A percentile compares a stretch with the other conserved stretches of the same genome.
phyloP scores from a whole-genome alignment of 2,888 invertebrate genomes.

The Eristalis tenax region DNA sequence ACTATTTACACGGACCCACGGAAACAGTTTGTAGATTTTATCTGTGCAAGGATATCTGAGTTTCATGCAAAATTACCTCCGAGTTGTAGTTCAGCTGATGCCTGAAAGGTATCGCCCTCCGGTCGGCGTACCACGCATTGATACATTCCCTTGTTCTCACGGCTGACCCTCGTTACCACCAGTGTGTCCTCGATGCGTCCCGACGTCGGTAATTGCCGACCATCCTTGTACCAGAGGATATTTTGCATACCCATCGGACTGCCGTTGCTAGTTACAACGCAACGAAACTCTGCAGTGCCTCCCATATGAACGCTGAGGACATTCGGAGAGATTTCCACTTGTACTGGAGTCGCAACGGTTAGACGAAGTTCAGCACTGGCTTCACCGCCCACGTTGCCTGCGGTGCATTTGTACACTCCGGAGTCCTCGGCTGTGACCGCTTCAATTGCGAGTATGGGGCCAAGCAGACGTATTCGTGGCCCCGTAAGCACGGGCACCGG shows the following conservation, averaged over 20 bases:
- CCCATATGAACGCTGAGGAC: slow-evolving; percentile 88
- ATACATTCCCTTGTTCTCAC: slow-evolving; percentile 89
- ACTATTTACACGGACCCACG: slow-evolving; percentile 20
- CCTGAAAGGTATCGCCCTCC: slow-evolving; percentile 89
- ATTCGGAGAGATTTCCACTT: slow-evolving; percentile 86
- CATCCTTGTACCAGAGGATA: slow-evolving; percentile 87
- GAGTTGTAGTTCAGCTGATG: slow-evolving; percentile 87
- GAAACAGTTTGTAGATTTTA: neutral
- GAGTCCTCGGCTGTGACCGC: slow-evolving; percentile 87
- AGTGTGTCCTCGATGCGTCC: slow-evolving; percentile 86
- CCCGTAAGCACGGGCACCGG: slow-evolving; percentile 85
- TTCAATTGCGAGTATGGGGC: slow-evolving; percentile 87
- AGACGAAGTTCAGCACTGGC: slow-evolving; percentile 86
- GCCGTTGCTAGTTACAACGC: slow-evolving; percentile 83
- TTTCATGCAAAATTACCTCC: slow-evolving; percentile 83
- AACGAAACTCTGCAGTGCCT: slow-evolving; percentile 88
- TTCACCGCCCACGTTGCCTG: slow-evolving; percentile 87
- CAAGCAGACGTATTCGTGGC: slow-evolving; percentile 85
- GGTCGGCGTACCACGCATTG: slow-evolving; percentile 88
- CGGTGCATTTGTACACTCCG: slow-evolving; percentile 86
- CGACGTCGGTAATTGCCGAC: slow-evolving; percentile 85
- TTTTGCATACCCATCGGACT: slow-evolving; percentile 83
- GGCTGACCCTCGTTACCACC: slow-evolving; percentile 85
- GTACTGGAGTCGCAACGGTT: slow-evolving; percentile 85
- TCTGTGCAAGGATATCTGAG: neutral